These are phyloP conservation scores for Noctuana brunneofusca DNA, from an alignment of 2,888 invertebrate genomes.

Conservation along the genomic window DNA sequence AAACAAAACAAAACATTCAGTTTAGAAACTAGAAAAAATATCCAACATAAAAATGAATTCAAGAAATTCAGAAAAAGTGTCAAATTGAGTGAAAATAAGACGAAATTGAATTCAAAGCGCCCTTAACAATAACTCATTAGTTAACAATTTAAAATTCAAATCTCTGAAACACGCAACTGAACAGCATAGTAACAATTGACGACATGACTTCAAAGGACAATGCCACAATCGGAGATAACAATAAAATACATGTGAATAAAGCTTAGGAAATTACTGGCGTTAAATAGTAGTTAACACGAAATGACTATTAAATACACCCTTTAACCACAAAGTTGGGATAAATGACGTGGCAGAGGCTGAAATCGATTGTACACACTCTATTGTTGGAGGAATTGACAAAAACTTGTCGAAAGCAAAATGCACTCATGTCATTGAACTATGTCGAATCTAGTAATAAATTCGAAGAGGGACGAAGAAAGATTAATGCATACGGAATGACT, in stretches of 20 bases:
- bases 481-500: slow-evolving; percentile 63
- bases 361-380: slow-evolving; percentile 53
- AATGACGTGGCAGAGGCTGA: slow-evolving; percentile 55
- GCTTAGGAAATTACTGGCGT: too few relatives aligned
- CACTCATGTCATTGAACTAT: slow-evolving; percentile 54
- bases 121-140: too few relatives aligned
- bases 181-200: too few relatives aligned
- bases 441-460: slow-evolving; percentile 62
- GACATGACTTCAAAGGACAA: too few relatives aligned
- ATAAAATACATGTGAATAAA: too few relatives aligned
- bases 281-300: slow-evolving; percentile 38
- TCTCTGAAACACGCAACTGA: too few relatives aligned
- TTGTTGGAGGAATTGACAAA: slow-evolving; percentile 54
- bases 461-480: slow-evolving; percentile 44
- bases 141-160: too few relatives aligned
- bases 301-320: slow-evolving; percentile 51
- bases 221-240: too few relatives aligned
- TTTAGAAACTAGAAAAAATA: too few relatives aligned
- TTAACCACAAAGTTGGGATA: slow-evolving; percentile 44
- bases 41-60: too few relatives aligned
- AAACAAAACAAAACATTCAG: slow-evolving; percentile 54
- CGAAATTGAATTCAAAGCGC: not conserved
- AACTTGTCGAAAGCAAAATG: slow-evolving; percentile 46
- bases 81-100: not conserved
- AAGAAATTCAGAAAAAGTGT: too few relatives aligned